Conservation (phyloP, 2,797 vertebrate species). For the Halcyon leucocephala region DNA sequence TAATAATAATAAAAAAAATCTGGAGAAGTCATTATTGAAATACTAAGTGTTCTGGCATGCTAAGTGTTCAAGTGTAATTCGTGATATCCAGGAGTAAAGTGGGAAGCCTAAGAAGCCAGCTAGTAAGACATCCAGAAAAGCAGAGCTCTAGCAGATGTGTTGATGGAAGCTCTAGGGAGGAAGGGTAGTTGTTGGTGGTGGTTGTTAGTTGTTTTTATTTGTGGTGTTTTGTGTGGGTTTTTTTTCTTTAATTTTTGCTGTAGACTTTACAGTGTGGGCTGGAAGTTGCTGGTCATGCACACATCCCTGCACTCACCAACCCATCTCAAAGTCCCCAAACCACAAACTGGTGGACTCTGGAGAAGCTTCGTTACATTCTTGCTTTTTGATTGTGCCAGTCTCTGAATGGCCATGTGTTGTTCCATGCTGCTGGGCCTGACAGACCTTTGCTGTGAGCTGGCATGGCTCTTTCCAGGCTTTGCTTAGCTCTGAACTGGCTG, state of each 20-base stretch:
- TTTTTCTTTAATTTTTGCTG: background rate
- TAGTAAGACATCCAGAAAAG: constrained; percentile 49
- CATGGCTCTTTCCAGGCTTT: background rate
- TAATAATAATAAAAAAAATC: constrained; percentile 16
- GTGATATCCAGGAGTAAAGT: constrained; percentile 50
- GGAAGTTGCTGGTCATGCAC: background rate
- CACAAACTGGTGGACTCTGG: background rate
- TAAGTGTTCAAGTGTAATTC: constrained; percentile 53
- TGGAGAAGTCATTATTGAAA: constrained; percentile 69
- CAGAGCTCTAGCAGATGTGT: background rate
- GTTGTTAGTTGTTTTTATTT: background rate
- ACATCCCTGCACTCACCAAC: background rate
- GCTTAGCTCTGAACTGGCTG: background rate
- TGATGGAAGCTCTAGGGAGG: constrained; percentile 15
- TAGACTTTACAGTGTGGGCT: background rate
- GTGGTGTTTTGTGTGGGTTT: background rate
- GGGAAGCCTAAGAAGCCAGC: constrained; percentile 37
- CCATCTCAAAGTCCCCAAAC: background rate
- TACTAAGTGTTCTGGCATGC: constrained; percentile 51
- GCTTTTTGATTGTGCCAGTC: background rate
- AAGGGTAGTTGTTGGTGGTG: background rate
- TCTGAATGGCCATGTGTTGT: background rate
- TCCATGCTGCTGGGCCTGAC: background rate
- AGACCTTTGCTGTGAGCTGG: background rate
- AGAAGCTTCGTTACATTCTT: background rate